phyloP scores from a whole-genome alignment of 2,888 invertebrate species.

The Cerceris ruficornis region DNA sequence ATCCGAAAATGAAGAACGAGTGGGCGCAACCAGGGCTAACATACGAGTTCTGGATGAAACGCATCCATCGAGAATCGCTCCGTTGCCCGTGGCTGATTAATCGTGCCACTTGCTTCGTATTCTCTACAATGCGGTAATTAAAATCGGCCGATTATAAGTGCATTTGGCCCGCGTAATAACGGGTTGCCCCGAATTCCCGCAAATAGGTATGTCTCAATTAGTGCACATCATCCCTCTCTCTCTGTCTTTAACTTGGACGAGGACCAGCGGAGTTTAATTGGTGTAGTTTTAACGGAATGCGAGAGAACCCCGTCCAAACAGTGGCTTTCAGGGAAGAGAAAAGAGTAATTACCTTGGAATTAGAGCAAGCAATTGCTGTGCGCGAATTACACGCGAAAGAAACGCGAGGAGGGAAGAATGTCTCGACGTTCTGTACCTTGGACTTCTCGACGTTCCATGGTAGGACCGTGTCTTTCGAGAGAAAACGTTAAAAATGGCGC shows the following conservation, averaged over 20 bases:
- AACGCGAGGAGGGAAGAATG: conserved; percentile 51
- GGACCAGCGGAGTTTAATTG: conserved; percentile 70
- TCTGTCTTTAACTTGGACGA: neutral
- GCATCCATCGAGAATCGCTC: conserved; percentile 38
- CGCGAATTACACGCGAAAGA: conserved; percentile 71
- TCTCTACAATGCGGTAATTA: conserved; percentile 61
- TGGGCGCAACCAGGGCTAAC: conserved; percentile 3
- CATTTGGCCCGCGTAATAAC: conserved; percentile 66
- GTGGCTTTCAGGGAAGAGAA: conserved; percentile 64
- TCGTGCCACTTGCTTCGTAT: conserved; percentile 40
- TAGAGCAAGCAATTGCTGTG: conserved; percentile 74
- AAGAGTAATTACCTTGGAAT: conserved; percentile 78
- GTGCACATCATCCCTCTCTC: conserved; percentile 35
- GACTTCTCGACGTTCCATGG: conserved; percentile 23
- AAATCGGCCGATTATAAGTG: conserved; percentile 71
- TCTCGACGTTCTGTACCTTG: conserved; percentile 7
- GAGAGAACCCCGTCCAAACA: conserved; percentile 42
- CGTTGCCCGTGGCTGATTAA: conserved; percentile 60
- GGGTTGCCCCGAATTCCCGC: conserved; percentile 67
- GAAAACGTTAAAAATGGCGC: conserved; percentile 39
- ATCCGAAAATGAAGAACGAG: conserved; percentile 24
- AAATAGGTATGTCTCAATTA: conserved; percentile 80
- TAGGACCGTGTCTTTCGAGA: neutral
- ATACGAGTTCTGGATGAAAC: neutral
- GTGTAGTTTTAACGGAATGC: conserved; percentile 73